These are phyloP conservation scores for Acromyrmex heyeri DNA, from an alignment of 1,140 invertebrate genomes.

Conservation along the genomic window DNA sequence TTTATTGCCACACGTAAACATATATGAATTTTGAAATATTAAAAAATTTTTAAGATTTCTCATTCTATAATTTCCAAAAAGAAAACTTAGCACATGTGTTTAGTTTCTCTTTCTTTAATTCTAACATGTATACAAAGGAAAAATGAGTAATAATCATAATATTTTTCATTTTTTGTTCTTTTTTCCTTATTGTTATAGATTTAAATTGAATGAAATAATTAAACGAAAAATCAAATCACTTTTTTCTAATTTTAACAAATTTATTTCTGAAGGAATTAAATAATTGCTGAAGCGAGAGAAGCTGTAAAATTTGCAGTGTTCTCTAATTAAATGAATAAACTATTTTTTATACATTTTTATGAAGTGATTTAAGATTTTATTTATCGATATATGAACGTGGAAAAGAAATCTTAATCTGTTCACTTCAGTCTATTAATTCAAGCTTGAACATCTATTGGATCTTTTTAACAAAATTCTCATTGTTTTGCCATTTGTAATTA, in stretches of 20 bases:
- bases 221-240: not conserved
- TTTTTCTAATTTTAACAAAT: not conserved
- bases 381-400: not conserved
- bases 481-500: not conserved
- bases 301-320: not conserved
- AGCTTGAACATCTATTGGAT: not conserved
- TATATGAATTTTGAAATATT: too few relatives aligned
- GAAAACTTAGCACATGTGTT: not conserved
- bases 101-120: not conserved
- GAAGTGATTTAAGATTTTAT: not conserved
- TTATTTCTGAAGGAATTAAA: not conserved
- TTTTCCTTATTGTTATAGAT: not conserved
- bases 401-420: not conserved
- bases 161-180: not conserved
- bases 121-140: not conserved
- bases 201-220: constrained; percentile 1
- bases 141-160: not conserved
- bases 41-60: too few relatives aligned
- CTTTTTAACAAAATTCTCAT: not conserved
- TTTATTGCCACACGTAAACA: too few relatives aligned
- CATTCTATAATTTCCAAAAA: too few relatives aligned
- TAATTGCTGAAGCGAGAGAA: not conserved
- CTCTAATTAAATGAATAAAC: not conserved
- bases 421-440: too few relatives aligned
- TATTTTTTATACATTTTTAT: not conserved